Evolutionary conservation across 2,797 vertebrate genomes (phyloP).

Genomic region (Anguilla pacifica): DNA sequence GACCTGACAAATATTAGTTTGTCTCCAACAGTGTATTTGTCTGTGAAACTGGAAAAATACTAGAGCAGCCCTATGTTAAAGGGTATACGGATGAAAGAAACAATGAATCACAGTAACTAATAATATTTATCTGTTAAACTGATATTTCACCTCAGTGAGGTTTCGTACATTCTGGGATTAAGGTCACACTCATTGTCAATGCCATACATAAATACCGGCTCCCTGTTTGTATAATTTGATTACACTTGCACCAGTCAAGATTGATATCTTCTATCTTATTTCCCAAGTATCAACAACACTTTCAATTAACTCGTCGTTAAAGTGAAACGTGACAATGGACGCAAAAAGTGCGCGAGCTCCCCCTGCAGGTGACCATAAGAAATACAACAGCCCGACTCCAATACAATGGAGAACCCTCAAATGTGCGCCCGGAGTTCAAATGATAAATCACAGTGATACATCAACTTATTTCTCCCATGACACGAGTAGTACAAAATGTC

Average conservation of each 20-base stretch:
- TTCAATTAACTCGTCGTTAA: slow-evolving; percentile 56
- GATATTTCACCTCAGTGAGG: neutral
- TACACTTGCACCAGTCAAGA: slow-evolving; percentile 7
- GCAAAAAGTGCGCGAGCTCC: slow-evolving; percentile 78
- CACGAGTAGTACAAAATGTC: neutral
- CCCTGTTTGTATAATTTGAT: neutral
- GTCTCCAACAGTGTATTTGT: neutral
- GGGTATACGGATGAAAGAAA: neutral
- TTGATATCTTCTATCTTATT: slow-evolving; percentile 22
- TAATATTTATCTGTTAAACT: neutral
- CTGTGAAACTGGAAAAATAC: neutral
- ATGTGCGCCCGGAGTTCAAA: neutral
- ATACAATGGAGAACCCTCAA: neutral
- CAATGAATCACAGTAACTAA: neutral
- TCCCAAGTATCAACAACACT: slow-evolving; percentile 17
- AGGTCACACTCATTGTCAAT: neutral
- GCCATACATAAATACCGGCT: neutral
- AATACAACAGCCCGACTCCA: slow-evolving; percentile 63
- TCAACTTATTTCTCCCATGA: neutral
- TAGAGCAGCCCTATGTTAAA: neutral
- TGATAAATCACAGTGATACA: neutral
- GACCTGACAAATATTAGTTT: neutral
- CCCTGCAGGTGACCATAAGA: slow-evolving; percentile 67
- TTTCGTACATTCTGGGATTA: neutral
- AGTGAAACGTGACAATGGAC: slow-evolving; percentile 60